Percentiles rank a stretch among this genome's conserved stretches.
Conservation (phyloP, 2,888 invertebrate genomes). For the Polydesmus complanatus region DNA sequence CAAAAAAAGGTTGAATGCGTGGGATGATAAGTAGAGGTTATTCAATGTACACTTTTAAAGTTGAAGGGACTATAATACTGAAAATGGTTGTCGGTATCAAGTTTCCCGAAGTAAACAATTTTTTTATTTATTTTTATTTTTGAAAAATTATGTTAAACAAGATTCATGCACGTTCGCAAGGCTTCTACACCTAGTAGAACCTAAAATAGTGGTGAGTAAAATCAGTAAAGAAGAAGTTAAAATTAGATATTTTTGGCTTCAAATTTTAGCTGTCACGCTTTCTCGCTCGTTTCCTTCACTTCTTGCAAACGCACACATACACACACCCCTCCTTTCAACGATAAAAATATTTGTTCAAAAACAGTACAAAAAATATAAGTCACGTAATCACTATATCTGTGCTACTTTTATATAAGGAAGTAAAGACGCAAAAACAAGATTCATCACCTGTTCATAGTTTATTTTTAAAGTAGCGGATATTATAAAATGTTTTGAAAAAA, state of each 20-base stretch:
- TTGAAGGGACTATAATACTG: neutral
- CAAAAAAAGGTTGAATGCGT: too few species aligned
- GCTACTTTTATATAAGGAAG: neutral
- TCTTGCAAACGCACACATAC: neutral
- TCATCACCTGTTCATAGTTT: neutral
- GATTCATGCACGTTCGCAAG: neutral
- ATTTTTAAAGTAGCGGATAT: too few species aligned
- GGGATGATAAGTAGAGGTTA: too few species aligned
- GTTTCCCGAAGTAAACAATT: neutral
- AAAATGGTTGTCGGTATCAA: neutral
- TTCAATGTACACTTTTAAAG: too few species aligned
- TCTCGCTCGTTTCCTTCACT: neutral
- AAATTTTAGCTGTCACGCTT: neutral
- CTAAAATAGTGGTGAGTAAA: neutral
- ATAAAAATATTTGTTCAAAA: neutral
- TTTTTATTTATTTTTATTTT: neutral
- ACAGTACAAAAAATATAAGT: too few species aligned
- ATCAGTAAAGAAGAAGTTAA: neutral
- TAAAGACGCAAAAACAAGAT: neutral
- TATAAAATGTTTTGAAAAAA: too few species aligned
- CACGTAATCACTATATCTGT: neutral
- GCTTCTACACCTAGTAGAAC: too few species aligned
- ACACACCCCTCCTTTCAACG: neutral
- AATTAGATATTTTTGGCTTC: neutral
- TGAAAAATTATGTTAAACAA: neutral